A percentile compares a stretch with the other conserved stretches of the same genome.
phyloP scores from a whole-genome alignment of 2,113 vertebrate genomes.

The Eptatretus burgeri region DNA sequence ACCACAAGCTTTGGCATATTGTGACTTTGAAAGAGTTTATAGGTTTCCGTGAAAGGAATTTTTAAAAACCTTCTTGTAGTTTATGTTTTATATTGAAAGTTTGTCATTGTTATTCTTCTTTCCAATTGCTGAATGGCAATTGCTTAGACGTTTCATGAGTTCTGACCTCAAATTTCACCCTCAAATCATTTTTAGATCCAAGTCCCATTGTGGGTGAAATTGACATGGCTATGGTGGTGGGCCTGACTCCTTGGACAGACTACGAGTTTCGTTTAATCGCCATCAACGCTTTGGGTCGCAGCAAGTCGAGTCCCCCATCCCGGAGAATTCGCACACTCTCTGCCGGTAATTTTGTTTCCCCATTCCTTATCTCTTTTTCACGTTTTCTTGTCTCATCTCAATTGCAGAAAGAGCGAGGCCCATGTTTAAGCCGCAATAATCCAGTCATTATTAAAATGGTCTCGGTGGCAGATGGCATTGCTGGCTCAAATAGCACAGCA shows the following conservation, averaged over 20 bases:
- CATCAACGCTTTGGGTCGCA: not conserved
- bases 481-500: too few relatives aligned
- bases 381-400: not conserved
- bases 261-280: not conserved
- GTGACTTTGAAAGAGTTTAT: too few relatives aligned
- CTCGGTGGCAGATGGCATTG: too few relatives aligned
- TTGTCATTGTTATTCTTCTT: too few relatives aligned
- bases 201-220: not conserved
- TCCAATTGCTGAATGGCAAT: too few relatives aligned
- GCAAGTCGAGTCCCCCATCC: not conserved
- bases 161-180: too few relatives aligned
- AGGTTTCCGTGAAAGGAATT: too few relatives aligned
- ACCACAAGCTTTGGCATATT: too few relatives aligned
- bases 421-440: not conserved
- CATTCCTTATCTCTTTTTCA: not conserved
- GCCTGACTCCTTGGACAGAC: slow-evolving; percentile 2
- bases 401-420: not conserved
- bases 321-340: not conserved
- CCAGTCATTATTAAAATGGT: too few relatives aligned
- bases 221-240: slow-evolving; percentile 5
- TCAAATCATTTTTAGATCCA: not conserved
- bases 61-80: too few relatives aligned
- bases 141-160: too few relatives aligned
- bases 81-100: too few relatives aligned
- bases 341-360: not conserved